Evolutionary conservation across 2,113 vertebrate genomes (phyloP), one percentile per base, ranked within the genome.

Genomic region (rat (Rattus norvegicus)): DNA sequence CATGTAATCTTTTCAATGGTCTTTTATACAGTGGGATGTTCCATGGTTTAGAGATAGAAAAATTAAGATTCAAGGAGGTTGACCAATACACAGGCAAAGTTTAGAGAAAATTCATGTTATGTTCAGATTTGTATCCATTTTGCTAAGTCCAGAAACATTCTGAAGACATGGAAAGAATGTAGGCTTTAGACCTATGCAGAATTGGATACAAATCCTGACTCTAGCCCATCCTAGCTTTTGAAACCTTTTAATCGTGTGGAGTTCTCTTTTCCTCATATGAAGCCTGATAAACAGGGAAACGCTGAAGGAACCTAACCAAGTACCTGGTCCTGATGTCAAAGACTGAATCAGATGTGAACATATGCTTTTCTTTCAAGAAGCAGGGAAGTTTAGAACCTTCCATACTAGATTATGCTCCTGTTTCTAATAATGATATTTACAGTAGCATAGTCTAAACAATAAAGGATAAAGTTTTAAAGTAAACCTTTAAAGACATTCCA

Each of bases 381-480:
- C 52, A 69, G 12, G 56, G 6, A 75, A 47, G 73, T 83, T 2
- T 13, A 69, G 39, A 83, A n/a, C 85, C 39, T 88, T 70, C 70
- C 43, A 70, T 72, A 80, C 54, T 77, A 89, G 33, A 49, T 69
- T 65, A 80, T 22, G 49, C 2, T 17, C 36, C 12, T 75, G 26
- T 80, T 43, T 39, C 61, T 54, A 93, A 92, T 56, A 33, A 90
- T 16, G 20, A 11, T 10, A 19, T 96, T 16, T 92, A 39, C 9
- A 91, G 22, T 17, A 69, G 70, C 11, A 70, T 52, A 33, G 8
- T 93, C 39, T 95, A 92, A 96, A 84, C 17, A 97, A 88, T 70
- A 67, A 92, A 96, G 7, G 36, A 80, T 47, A 70, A 7, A 43
- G 5, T 24, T 92, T 95, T 28, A 93, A 56, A 49, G 54, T 26